Conservation (phyloP, 2,888 invertebrate genomes). For the Leptopilina drosophilae region DNA sequence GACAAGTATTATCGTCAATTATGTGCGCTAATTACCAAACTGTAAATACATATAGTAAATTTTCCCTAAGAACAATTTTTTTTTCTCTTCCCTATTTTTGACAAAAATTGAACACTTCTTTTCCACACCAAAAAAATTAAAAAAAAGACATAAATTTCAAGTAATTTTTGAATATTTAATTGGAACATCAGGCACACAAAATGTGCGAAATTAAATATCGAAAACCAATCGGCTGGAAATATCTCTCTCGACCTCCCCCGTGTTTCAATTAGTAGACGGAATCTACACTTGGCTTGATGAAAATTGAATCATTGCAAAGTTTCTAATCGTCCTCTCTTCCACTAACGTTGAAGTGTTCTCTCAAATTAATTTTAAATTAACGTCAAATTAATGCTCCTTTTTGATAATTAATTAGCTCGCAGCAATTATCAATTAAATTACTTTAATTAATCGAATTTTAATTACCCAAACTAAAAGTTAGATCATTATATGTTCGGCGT, state of each 20-base stretch:
- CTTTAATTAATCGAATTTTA: background rate
- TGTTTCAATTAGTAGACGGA: background rate
- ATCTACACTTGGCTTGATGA: background rate
- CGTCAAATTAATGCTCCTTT: background rate
- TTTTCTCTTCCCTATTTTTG: too few species aligned
- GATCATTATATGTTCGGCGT: too few species aligned
- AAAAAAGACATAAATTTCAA: too few species aligned
- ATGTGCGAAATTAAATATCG: slow-evolving; percentile 16
- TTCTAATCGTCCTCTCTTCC: slow-evolving; percentile 8
- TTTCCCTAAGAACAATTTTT: background rate
- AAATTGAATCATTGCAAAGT: slow-evolving; percentile 26
- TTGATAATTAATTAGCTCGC: background rate
- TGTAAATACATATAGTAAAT: background rate
- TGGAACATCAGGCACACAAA: background rate
- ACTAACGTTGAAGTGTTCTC: background rate
- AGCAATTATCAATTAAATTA: background rate
- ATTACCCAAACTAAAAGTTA: too few species aligned
- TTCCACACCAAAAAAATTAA: too few species aligned
- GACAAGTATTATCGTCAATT: slow-evolving; percentile 18
- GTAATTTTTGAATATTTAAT: background rate
- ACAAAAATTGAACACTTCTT: too few species aligned
- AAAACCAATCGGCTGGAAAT: slow-evolving; percentile 11
- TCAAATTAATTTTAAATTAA: background rate
- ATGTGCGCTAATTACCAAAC: background rate
- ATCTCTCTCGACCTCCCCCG: background rate